phyloP scores from a whole-genome alignment of 2,113 vertebrate species.

The Scomber colias region DNA sequence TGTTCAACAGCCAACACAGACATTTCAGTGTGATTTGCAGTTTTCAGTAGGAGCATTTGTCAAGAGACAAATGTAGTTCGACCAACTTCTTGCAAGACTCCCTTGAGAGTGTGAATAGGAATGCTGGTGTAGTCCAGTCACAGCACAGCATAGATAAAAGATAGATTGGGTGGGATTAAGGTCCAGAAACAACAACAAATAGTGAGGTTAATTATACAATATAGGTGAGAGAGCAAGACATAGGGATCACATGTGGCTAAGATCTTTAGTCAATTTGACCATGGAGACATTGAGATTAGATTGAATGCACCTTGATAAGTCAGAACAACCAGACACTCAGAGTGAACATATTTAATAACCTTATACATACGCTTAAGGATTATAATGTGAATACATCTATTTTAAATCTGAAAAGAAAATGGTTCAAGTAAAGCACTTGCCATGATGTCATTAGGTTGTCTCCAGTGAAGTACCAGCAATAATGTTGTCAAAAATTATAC shows the following conservation, averaged over 20 bases:
- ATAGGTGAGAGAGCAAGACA: background rate
- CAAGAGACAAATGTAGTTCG: background rate
- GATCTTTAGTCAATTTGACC: background rate
- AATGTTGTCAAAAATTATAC: conserved; percentile 78
- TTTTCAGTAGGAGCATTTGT: conserved; percentile 2
- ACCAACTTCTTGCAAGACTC: background rate
- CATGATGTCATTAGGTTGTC: conserved; percentile 25
- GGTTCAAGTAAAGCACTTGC: conserved; percentile 16
- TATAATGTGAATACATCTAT: background rate
- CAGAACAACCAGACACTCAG: background rate
- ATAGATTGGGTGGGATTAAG: background rate
- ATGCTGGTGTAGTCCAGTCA: background rate
- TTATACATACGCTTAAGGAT: background rate
- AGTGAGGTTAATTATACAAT: background rate
- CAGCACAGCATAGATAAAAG: background rate
- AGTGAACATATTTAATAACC: background rate
- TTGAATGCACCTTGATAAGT: background rate
- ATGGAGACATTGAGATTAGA: conserved; percentile 2
- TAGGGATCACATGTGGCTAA: background rate
- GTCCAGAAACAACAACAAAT: background rate
- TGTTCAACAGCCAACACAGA: conserved; percentile 19
- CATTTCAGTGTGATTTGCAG: conserved; percentile 15
- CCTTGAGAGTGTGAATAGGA: background rate
- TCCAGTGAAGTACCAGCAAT: conserved; percentile 32
- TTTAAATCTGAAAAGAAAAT: conserved; percentile 20